These are phyloP conservation scores for Allolobophora icterica DNA, from an alignment of 2,888 invertebrate species.

Conservation along the genomic window DNA sequence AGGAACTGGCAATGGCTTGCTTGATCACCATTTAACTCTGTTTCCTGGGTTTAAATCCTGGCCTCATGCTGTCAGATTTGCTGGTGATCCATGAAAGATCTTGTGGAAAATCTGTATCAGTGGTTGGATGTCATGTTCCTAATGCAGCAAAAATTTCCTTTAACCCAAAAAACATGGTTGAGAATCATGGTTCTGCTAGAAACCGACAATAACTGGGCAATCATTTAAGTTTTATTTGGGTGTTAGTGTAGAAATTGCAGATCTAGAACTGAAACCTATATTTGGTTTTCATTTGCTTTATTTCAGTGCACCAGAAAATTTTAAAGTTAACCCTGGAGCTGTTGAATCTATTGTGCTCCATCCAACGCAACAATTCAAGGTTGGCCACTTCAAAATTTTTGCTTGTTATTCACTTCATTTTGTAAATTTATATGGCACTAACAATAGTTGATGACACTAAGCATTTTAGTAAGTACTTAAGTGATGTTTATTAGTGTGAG, in stretches of 20 bases:
- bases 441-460: no score
- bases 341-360: slow-evolving; percentile 90
- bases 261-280: slow-evolving; percentile 93
- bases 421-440: not conserved
- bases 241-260: slow-evolving; percentile 69
- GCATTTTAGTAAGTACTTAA: not conserved
- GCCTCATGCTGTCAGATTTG: not conserved
- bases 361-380: slow-evolving; percentile 79
- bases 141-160: no score
- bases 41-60: not conserved
- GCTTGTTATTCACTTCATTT: no score
- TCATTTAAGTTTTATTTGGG: not conserved
- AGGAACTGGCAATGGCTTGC: not conserved
- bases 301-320: slow-evolving; percentile 86
- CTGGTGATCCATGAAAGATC: not conserved
- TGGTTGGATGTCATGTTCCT: not conserved
- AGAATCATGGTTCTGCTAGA: not conserved
- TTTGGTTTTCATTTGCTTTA: slow-evolving; percentile 67
- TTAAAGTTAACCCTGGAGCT: slow-evolving; percentile 93
- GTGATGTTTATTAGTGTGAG: not conserved
- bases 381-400: slow-evolving; percentile 60
- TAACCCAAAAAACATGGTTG: not conserved
- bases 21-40: no score
- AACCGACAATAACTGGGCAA: not conserved
- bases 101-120: not conserved